Conservation (phyloP, 2,797 vertebrate species). For the Lutjanus argentimaculatus region DNA sequence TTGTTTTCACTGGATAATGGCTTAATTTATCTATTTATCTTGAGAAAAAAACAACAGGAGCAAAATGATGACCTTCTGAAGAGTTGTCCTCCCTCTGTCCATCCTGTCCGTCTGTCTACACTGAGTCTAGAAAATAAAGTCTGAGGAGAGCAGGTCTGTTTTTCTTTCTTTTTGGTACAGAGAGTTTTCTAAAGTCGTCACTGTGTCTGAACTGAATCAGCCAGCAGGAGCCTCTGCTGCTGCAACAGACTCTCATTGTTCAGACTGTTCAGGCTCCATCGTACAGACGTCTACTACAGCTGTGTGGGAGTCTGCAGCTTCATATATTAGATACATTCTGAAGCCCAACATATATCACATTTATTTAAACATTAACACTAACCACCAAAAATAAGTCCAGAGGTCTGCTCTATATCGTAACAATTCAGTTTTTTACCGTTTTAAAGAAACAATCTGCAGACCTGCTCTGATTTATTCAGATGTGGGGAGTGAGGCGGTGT, state of each 20-base stretch:
- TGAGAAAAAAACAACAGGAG: too few species aligned
- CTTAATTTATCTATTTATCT: too few species aligned
- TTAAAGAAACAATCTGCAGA: background rate
- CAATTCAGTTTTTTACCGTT: background rate
- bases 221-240: slow-evolving; percentile 21
- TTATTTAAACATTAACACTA: background rate
- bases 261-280: background rate
- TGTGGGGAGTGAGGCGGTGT: background rate
- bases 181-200: background rate
- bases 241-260: slow-evolving; percentile 36
- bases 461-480: background rate
- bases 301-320: background rate
- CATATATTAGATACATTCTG: background rate
- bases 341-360: background rate
- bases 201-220: background rate
- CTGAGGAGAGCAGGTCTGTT: background rate
- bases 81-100: background rate
- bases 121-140: background rate
- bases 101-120: too few species aligned
- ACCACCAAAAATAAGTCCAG: background rate
- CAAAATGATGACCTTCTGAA: too few species aligned
- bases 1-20: too few species aligned
- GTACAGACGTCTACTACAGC: slow-evolving; percentile 7
- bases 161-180: background rate
- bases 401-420: background rate